phyloP scores from a whole-genome alignment of 2,113 vertebrate species.

The Atrichornis clamosus region DNA sequence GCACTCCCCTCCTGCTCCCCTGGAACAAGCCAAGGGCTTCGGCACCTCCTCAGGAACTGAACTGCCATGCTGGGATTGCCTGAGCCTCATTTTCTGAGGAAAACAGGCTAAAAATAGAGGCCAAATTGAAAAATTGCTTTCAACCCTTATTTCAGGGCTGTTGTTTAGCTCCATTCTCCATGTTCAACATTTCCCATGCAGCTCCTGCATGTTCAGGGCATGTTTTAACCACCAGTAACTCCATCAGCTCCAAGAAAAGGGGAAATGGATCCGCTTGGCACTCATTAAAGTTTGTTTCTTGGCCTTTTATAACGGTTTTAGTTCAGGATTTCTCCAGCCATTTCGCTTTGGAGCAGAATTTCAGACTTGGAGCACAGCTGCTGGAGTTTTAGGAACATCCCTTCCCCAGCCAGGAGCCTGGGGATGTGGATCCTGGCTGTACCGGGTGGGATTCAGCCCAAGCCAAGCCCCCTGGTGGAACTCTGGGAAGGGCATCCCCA shows the following conservation, averaged over 20 bases:
- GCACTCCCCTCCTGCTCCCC: rapidly evolving
- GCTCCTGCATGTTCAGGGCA: background rate
- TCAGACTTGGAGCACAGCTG: background rate
- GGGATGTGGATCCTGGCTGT: background rate
- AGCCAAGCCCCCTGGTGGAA: rapidly evolving
- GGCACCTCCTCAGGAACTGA: background rate
- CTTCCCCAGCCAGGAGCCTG: background rate
- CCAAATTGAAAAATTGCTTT: background rate
- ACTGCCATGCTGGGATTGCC: background rate
- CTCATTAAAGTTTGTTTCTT: background rate
- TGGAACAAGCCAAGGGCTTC: background rate
- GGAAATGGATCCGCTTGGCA: background rate
- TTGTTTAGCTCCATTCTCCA: background rate
- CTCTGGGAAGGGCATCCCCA: background rate
- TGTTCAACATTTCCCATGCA: rapidly evolving
- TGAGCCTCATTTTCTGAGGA: background rate
- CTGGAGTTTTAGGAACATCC: background rate
- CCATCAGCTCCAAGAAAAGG: background rate
- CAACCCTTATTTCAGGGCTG: background rate
- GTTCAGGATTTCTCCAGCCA: background rate
- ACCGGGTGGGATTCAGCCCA: background rate
- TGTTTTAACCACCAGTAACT: background rate
- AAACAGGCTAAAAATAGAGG: background rate
- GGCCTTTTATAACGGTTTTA: background rate
- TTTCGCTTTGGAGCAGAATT: background rate